A percentile compares a stretch with the other conserved stretches of the same genome.
phyloP scores from a whole-genome alignment of 2,113 vertebrate genomes.

The Erythrocercus mccallii region DNA sequence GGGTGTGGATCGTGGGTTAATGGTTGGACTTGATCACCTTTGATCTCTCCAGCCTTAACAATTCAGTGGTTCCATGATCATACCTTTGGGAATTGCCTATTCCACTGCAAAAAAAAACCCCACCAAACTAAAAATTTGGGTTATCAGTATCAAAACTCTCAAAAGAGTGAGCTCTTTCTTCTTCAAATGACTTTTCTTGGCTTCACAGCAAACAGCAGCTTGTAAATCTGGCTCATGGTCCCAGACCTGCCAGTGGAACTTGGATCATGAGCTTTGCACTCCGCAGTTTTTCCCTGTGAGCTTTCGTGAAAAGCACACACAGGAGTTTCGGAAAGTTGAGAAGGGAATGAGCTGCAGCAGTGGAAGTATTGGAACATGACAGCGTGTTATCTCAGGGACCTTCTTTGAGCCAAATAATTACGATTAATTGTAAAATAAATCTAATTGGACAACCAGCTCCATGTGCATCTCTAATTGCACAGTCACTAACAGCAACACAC shows the following conservation, averaged over 20 bases:
- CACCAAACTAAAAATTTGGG: not conserved
- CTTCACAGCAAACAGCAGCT: not conserved
- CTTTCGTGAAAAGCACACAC: not conserved
- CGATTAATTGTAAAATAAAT: not conserved
- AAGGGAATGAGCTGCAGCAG: not conserved
- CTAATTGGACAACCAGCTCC: not conserved
- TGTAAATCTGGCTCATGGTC: not conserved
- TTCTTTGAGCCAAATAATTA: not conserved
- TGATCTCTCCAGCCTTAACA: rapidly evolving
- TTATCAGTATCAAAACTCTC: not conserved
- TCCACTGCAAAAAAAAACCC: not conserved
- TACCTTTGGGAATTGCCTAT: not conserved
- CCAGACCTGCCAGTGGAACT: not conserved
- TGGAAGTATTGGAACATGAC: not conserved
- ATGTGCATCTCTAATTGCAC: not conserved
- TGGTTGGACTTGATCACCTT: not conserved
- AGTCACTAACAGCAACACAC: not conserved
- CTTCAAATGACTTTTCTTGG: not conserved
- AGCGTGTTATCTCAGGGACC: not conserved
- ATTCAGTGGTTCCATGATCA: not conserved
- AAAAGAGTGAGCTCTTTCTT: not conserved
- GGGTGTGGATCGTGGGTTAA: not conserved
- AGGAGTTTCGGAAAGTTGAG: not conserved
- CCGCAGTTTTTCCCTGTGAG: not conserved
- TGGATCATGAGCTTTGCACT: not conserved